These are phyloP conservation scores for Hanleya hanleyi DNA, from an alignment of 2,888 invertebrate species.

Conservation along the genomic window DNA sequence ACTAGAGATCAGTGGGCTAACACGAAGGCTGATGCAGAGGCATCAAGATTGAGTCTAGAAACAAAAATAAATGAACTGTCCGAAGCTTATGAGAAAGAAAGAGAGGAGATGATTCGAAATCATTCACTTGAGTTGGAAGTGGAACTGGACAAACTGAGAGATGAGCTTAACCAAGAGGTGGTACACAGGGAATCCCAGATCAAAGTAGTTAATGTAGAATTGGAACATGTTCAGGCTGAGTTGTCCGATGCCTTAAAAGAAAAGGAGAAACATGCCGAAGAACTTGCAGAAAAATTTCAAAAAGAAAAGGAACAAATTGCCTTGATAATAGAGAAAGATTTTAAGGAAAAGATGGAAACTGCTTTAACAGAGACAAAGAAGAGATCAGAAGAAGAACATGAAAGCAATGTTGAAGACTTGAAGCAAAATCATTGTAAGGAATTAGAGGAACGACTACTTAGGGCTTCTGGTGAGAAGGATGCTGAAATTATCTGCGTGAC, in stretches of 20 bases:
- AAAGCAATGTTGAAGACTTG: constrained; percentile 13
- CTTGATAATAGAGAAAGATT: constrained; percentile 43
- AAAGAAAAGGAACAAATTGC: constrained; percentile 47
- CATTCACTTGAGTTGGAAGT: constrained; percentile 54
- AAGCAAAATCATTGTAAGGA: constrained; percentile 15
- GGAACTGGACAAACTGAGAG: constrained; percentile 48
- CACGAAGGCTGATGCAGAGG: background rate
- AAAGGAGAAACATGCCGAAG: constrained; percentile 35
- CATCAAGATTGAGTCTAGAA: background rate
- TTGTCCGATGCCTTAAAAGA: constrained; percentile 27
- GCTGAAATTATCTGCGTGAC: constrained; percentile 32
- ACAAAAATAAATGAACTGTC: constrained; percentile 48
- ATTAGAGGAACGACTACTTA: constrained; percentile 29
- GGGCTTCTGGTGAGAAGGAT: constrained; percentile 29
- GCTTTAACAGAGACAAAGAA: constrained; percentile 82
- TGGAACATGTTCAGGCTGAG: constrained; percentile 57
- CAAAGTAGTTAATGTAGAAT: constrained; percentile 67
- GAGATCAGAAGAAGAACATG: constrained; percentile 69
- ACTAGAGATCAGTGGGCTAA: constrained; percentile 18
- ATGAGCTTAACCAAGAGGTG: constrained; percentile 47
- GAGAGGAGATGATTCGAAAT: constrained; percentile 70
- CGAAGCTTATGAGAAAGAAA: constrained; percentile 75
- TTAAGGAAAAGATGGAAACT: constrained; percentile 72
- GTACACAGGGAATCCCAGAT: constrained; percentile 56
- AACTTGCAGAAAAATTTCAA: constrained; percentile 42